phyloP scores from a whole-genome alignment of 2,888 invertebrate genomes.

The Plutella xylostella region DNA sequence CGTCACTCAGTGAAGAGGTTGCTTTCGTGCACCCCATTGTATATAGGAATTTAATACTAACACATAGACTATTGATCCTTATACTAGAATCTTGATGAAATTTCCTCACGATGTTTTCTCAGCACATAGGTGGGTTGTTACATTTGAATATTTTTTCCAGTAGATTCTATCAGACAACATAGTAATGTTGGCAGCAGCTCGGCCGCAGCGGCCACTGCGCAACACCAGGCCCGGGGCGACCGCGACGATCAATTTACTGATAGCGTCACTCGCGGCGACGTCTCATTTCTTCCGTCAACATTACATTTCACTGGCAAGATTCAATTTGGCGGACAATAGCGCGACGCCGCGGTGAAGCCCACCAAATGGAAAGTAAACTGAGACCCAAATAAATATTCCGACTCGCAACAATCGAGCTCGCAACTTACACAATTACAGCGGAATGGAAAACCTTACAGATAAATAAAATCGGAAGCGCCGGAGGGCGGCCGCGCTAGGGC shows the following conservation, averaged over 20 bases:
- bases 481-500: slow-evolving; percentile 17
- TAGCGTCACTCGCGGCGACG: slow-evolving; percentile 55
- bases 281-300: slow-evolving; percentile 59
- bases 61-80: no score
- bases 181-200: no score
- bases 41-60: no score
- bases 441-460: slow-evolving; percentile 66
- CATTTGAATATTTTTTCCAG: no score
- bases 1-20: no score
- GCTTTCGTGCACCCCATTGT: no score
- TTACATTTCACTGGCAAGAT: slow-evolving; percentile 57
- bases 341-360: slow-evolving; percentile 10
- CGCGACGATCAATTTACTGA: slow-evolving; percentile 60
- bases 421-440: slow-evolving; percentile 63
- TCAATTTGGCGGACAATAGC: slow-evolving; percentile 57
- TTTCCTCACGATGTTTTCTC: no score
- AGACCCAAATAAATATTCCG: slow-evolving; percentile 66
- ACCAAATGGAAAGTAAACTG: slow-evolving; percentile 50
- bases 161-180: no score
- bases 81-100: no score
- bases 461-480: slow-evolving; percentile 62
- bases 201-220: no score
- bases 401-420: slow-evolving; percentile 61
- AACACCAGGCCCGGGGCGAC: slow-evolving; percentile 6
- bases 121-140: no score